phyloP scores from a whole-genome alignment of 2,888 invertebrate species.

The Trichacis sp. region DNA sequence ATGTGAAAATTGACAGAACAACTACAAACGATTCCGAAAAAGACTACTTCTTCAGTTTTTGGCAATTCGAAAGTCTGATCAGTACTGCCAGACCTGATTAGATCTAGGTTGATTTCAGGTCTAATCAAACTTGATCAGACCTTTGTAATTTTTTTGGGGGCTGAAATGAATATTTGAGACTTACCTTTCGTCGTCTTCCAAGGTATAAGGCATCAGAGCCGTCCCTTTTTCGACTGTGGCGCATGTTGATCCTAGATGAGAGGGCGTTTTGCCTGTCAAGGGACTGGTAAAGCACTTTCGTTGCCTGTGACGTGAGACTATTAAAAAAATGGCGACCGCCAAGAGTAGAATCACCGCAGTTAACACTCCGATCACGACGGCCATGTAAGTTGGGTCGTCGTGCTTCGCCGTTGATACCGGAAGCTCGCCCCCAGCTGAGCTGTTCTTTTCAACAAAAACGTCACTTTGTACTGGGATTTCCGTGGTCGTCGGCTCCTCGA shows the following conservation, averaged over 20 bases:
- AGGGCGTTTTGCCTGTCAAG: slow-evolving; percentile 73
- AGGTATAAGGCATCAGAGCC: slow-evolving; percentile 66
- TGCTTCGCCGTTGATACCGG: slow-evolving; percentile 78
- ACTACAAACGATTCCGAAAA: no score
- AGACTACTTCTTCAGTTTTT: no score
- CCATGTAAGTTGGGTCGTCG: slow-evolving; percentile 80
- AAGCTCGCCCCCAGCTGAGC: slow-evolving; percentile 68
- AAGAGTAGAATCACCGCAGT: slow-evolving; percentile 80
- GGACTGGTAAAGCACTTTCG: slow-evolving; percentile 82
- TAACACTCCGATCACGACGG: slow-evolving; percentile 82
- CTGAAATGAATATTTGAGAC: no score
- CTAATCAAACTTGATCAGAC: no score
- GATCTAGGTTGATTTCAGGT: no score
- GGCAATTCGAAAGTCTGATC: no score
- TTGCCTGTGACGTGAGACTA: slow-evolving; percentile 79
- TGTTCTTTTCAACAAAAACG: slow-evolving; percentile 69
- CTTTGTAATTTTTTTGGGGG: no score
- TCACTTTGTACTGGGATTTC: slow-evolving; percentile 70
- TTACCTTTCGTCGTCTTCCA: slow-evolving; percentile 67
- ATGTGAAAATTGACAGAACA: no score
- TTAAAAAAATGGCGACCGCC: slow-evolving; percentile 79
- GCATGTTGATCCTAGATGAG: slow-evolving; percentile 66
- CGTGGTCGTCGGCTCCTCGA: slow-evolving; percentile 75
- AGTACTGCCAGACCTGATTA: no score
- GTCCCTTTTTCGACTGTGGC: slow-evolving; percentile 69